A percentile compares a stretch with the other conserved stretches of the same genome.
These are phyloP conservation scores for Trachelus iudaicus DNA, from an alignment of 2,888 invertebrate species.

Conservation along the genomic window DNA sequence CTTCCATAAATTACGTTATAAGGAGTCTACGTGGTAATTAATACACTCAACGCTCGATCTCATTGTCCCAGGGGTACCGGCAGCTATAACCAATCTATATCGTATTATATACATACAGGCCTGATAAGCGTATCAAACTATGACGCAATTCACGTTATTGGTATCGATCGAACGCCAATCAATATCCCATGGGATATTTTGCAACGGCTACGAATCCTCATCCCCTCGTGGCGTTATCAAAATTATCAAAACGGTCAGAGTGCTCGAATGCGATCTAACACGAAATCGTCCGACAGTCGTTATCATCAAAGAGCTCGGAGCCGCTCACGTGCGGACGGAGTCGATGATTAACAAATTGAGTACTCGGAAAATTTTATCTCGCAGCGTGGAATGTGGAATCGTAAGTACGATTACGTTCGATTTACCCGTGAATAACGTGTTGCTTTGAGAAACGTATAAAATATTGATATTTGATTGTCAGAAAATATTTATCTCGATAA, in stretches of 20 bases:
- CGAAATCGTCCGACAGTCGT: constrained; percentile 49
- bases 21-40: constrained; percentile 47
- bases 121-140: not conserved
- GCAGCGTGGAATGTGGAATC: not conserved
- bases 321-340: constrained; percentile 23
- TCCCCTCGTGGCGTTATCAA: not conserved
- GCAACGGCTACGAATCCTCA: not conserved
- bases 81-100: not conserved
- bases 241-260: constrained; percentile 23
- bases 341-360: not conserved
- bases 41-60: constrained; percentile 2
- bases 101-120: not conserved
- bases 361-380: not conserved
- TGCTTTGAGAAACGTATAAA: not conserved
- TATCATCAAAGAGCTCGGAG: constrained; percentile 56
- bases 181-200: not conserved
- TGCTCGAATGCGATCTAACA: constrained; percentile 52
- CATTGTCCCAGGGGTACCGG: constrained; percentile 1
- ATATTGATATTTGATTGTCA: not conserved
- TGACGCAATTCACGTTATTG: not conserved
- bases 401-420: not conserved
- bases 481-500: not conserved
- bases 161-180: not conserved
- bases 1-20: constrained; percentile 60
- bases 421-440: not conserved